These are phyloP conservation scores for Gallinago solitaria DNA, from an alignment of 2,797 vertebrate species.

Conservation along the genomic window DNA sequence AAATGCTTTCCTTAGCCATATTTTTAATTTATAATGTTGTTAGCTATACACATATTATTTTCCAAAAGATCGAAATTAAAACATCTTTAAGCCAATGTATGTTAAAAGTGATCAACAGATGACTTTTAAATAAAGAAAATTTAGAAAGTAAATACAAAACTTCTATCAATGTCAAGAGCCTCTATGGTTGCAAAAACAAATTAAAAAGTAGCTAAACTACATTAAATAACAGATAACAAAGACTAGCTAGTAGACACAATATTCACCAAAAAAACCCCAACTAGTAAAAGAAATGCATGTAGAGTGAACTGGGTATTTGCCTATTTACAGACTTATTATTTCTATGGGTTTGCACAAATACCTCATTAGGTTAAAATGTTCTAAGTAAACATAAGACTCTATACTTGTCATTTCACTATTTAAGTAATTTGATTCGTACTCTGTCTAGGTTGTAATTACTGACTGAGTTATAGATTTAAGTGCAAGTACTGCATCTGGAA, in stretches of 20 bases:
- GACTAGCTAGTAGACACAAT: not conserved
- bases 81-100: not conserved
- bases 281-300: not conserved
- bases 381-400: not conserved
- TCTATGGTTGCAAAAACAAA: not conserved
- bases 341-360: slow-evolving; percentile 16
- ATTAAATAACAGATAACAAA: not conserved
- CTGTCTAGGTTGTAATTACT: slow-evolving; percentile 6
- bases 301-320: not conserved
- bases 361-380: slow-evolving; percentile 22
- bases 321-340: slow-evolving; percentile 13
- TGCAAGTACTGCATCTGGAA: not conserved
- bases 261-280: not conserved
- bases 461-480: not conserved
- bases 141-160: not conserved
- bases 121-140: not conserved
- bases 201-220: not conserved
- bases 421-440: not conserved
- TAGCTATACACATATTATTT: not conserved
- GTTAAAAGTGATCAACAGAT: not conserved
- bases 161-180: not conserved
- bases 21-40: not conserved
- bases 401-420: not conserved
- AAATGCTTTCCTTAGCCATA: not conserved
- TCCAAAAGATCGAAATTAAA: not conserved